A percentile compares a stretch with the other conserved stretches of the same genome.
Conservation (phyloP, 2,113 vertebrate genomes). For the Eonycteris spelaea region DNA sequence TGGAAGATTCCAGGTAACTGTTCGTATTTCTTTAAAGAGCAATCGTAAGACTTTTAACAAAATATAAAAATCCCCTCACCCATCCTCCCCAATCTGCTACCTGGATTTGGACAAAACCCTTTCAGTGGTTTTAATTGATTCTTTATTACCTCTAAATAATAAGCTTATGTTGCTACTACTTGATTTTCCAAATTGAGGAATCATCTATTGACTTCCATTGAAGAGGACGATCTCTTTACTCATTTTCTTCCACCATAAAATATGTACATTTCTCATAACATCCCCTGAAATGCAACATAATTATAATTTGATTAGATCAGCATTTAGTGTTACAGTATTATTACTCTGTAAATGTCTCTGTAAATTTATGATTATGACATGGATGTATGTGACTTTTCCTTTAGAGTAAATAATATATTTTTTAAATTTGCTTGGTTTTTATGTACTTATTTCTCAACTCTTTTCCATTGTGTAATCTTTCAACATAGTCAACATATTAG, state of each 20-base stretch:
- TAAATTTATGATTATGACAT: neutral
- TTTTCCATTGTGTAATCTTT: neutral
- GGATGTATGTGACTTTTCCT: neutral
- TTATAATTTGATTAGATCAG: neutral
- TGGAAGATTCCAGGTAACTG: slow-evolving; percentile 93
- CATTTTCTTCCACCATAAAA: neutral
- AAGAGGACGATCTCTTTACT: neutral
- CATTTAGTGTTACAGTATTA: neutral
- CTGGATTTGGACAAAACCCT: neutral
- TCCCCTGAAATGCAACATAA: neutral
- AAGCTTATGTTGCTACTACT: neutral
- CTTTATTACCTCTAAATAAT: neutral
- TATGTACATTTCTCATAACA: neutral
- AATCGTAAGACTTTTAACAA: neutral
- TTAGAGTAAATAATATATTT: neutral
- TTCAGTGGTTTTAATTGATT: neutral
- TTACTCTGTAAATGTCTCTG: neutral
- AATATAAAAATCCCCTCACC: neutral
- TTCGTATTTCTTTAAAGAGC: neutral
- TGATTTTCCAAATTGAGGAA: neutral
- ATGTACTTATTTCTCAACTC: neutral
- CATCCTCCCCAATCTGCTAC: neutral
- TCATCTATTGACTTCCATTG: neutral
- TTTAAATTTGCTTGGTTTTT: slow-evolving; percentile 17
- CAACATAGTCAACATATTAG: neutral